These are phyloP conservation scores for Ligdia adustata DNA, from an alignment of 2,888 invertebrate species.

Conservation along the genomic window DNA sequence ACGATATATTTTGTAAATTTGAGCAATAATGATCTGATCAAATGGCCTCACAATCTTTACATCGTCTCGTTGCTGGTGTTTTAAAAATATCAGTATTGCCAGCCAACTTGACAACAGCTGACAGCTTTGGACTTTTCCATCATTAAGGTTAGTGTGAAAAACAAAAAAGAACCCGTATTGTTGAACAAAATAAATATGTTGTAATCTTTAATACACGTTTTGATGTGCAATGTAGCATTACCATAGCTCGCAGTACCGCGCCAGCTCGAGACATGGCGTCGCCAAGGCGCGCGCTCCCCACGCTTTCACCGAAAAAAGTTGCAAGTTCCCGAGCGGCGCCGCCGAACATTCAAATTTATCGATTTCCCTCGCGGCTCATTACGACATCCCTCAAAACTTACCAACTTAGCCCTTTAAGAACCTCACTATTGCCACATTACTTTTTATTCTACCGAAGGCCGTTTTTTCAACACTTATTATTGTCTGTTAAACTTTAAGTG, in stretches of 20 bases:
- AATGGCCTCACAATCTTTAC: no score
- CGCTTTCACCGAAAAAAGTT: conserved; percentile 78
- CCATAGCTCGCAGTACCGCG: conserved; percentile 35
- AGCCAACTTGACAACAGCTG: no score
- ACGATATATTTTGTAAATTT: no score
- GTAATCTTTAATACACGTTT: no score
- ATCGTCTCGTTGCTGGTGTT: no score
- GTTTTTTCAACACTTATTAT: conserved; percentile 81
- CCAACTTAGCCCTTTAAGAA: conserved; percentile 78
- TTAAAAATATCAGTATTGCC: no score
- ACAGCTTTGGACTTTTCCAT: no score
- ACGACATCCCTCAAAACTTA: conserved; percentile 81
- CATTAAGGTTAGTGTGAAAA: no score
- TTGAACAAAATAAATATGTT: no score
- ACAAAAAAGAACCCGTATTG: no score
- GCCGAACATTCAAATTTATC: conserved; percentile 83
- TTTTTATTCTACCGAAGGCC: conserved; percentile 73
- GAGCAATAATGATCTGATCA: no score
- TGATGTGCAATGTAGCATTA: neutral
- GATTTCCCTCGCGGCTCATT: conserved; percentile 81
- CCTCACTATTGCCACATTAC: conserved; percentile 75
- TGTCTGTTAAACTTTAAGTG: conserved; percentile 84
- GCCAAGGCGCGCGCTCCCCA: conserved; percentile 70
- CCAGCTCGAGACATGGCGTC: conserved; percentile 62
- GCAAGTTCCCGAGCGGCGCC: conserved; percentile 81